Evolutionary conservation across 2,888 invertebrate genomes (phyloP), one percentile per base, ranked within the genome.

Genomic region (Romanomermis culicivorax): DNA sequence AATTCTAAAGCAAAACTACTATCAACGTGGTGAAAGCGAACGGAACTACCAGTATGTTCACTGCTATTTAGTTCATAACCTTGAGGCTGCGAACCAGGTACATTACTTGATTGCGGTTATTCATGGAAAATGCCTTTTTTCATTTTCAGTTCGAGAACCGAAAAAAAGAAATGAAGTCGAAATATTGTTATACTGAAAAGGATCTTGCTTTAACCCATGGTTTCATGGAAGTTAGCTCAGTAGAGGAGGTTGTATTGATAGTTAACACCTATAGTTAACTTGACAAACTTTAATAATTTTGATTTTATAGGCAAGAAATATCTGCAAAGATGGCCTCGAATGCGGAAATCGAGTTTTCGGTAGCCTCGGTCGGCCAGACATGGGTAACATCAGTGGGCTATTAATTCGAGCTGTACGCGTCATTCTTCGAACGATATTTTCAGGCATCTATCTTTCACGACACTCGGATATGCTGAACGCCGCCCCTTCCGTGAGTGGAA

Each of bases 51-150:
- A 30, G 3, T 53, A 53, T 24, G 7, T 29, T 25, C 27, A 49
- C n/a, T 51, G 53, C 24, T 53, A 47, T 48, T 25, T 53, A n/a
- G 47, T 53, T 3, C 25, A 53, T 51, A 53, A 53, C 23, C 17
- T 23, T 53, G 47, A 51, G 3, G 26, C 42, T 47, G 4, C 27
- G 43, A 7, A 3, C 3, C n/a, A 52, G 24, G 42, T 25, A n/a
- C n/a, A n/a, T n/a, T n/a, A n/a, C n/a, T n/a, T n/a, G n/a, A n/a
- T n/a, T n/a, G n/a, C n/a, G n/a, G n/a, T n/a, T n/a, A n/a, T n/a
- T n/a, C n/a, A n/a, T 20, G 42, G n/a, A 20, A 24, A 11, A n/a
- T 43, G n/a, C 14, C 25, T 45, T 45, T 23, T 45, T 23, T 45
- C 17, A 23, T 45, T 23, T 45, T 11, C 23, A 45, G 45, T n/a